A percentile compares a stretch with the other conserved stretches of the same genome.
phyloP scores from a whole-genome alignment of 2,797 vertebrate species.

The Acrocephalus scirpaceus region DNA sequence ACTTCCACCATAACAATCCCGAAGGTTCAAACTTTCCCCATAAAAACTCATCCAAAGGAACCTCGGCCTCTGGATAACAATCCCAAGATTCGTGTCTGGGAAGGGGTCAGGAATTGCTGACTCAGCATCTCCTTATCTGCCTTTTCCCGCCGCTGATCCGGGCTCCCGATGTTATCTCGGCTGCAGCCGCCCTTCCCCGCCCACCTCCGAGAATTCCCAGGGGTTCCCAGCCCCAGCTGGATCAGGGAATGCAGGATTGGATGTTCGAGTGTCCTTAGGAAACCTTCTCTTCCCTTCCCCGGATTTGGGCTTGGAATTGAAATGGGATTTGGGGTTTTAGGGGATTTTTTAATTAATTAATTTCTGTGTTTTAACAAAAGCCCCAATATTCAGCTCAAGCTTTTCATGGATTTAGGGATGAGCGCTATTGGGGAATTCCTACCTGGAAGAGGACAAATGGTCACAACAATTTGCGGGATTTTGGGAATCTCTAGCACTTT shows the following conservation, averaged over 20 bases:
- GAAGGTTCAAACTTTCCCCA: rapidly evolving
- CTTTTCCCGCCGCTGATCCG: background rate
- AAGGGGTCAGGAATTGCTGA: background rate
- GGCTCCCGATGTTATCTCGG: conserved; percentile 25
- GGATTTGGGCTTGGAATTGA: background rate
- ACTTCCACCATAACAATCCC: rapidly evolving
- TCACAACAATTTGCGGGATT: background rate
- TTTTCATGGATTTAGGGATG: background rate
- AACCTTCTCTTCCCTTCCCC: background rate
- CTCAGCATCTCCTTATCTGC: conserved; percentile 20
- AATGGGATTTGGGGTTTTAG: background rate
- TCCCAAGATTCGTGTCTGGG: background rate
- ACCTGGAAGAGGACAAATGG: background rate
- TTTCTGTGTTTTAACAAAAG: background rate
- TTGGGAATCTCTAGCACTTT: background rate
- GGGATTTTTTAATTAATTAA: too few relatives aligned
- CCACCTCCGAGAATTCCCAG: background rate
- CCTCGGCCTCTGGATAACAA: background rate
- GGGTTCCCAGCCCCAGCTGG: background rate
- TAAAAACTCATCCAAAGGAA: background rate
- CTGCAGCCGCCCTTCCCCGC: background rate
- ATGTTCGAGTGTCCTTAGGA: background rate
- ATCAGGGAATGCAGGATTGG: background rate
- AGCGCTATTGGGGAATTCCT: background rate
- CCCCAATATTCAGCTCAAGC: background rate